These are phyloP conservation scores for Pomacea maculata DNA, from an alignment of 1,140 invertebrate species.

Conservation along the genomic window DNA sequence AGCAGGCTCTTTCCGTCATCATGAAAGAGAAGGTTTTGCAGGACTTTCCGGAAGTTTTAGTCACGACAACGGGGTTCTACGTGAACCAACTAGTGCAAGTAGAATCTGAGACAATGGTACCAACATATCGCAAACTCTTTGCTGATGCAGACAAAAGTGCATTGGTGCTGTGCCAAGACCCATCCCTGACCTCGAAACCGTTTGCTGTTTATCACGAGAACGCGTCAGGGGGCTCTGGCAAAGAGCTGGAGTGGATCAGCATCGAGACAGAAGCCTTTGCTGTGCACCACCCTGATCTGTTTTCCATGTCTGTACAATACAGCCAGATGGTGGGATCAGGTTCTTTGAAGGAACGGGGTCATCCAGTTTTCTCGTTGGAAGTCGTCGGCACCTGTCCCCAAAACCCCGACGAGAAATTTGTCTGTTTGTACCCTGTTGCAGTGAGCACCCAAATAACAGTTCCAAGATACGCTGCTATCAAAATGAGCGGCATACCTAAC, in stretches of 20 bases:
- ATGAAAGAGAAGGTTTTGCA: slow-evolving; percentile 8
- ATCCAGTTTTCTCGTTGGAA: slow-evolving; percentile 28
- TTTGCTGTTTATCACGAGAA: slow-evolving; percentile 22
- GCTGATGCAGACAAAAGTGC: slow-evolving; percentile 25
- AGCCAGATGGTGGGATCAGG: slow-evolving; percentile 23
- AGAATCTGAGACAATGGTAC: slow-evolving; percentile 23
- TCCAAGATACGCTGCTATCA: slow-evolving; percentile 1
- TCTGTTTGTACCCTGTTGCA: slow-evolving; percentile 18
- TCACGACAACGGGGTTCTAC: slow-evolving; percentile 17
- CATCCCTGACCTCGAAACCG: not conserved
- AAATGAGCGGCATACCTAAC: slow-evolving; percentile 6
- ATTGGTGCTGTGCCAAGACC: slow-evolving; percentile 13
- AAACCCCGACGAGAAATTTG: not conserved
- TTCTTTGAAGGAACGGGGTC: slow-evolving; percentile 17
- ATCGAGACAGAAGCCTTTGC: slow-evolving; percentile 14
- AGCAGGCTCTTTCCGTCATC: slow-evolving; percentile 2
- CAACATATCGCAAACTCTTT: slow-evolving; percentile 20
- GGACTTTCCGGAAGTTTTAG: slow-evolving; percentile 21
- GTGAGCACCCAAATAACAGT: slow-evolving; percentile 19
- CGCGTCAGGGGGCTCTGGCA: not conserved
- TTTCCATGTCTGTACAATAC: slow-evolving; percentile 26
- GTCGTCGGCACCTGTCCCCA: slow-evolving; percentile 7
- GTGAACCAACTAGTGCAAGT: slow-evolving; percentile 30
- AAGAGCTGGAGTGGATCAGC: not conserved
- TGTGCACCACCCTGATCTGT: slow-evolving; percentile 19